phyloP scores from a whole-genome alignment of 1,140 invertebrate species.

The Lordiphosa clarofinis region DNA sequence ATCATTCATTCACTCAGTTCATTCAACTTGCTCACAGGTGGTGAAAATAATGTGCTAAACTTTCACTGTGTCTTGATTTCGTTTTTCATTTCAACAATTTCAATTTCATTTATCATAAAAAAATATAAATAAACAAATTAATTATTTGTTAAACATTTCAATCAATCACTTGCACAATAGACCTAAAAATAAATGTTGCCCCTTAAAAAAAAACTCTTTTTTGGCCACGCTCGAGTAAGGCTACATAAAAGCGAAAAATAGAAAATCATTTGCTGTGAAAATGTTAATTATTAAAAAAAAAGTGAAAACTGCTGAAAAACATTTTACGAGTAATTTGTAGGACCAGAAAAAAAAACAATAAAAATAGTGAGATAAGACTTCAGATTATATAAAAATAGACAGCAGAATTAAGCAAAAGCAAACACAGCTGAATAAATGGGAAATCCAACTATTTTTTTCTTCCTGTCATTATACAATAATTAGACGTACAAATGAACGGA shows the following conservation, averaged over 20 bases:
- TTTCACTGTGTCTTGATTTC: conserved; percentile 31
- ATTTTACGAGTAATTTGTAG: conserved; percentile 37
- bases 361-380: conserved; percentile 30
- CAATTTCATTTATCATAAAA: conserved; percentile 13
- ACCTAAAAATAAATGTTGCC: conserved; percentile 16
- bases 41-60: conserved; percentile 31
- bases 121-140: conserved; percentile 35
- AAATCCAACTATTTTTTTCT: conserved; percentile 1
- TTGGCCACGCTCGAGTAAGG: conserved; percentile 35
- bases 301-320: conserved; percentile 32
- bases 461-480: conserved; percentile 46
- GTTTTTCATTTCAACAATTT: conserved; percentile 12
- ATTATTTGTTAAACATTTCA: conserved; percentile 36
- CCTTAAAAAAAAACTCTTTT: conserved; percentile 15
- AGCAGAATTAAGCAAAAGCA: conserved; percentile 2
- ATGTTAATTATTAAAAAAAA: conserved; percentile 40
- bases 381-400: conserved; percentile 31
- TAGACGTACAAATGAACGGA: conserved; percentile 41
- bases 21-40: conserved; percentile 10
- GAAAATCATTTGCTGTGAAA: conserved; percentile 49
- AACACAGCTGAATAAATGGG: conserved; percentile 2
- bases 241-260: conserved; percentile 29
- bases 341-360: neutral
- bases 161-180: conserved; percentile 32
- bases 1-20: too few species aligned